Evolutionary conservation across 2,113 vertebrate genomes (phyloP).

Genomic region (Vireo altiloquus): DNA sequence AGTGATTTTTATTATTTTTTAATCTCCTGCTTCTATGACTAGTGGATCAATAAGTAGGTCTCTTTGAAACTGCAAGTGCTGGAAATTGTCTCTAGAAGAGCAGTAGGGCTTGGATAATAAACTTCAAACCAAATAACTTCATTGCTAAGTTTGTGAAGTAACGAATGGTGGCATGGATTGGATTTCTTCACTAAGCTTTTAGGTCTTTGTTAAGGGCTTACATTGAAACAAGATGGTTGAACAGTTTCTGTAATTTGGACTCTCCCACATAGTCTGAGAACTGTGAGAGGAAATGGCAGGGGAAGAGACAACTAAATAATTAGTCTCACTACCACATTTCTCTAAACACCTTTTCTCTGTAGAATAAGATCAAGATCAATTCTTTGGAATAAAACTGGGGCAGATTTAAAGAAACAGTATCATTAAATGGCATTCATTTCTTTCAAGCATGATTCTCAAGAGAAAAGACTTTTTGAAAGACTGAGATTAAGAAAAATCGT

Average conservation of each 20-base stretch:
- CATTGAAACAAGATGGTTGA: not conserved
- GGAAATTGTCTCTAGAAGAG: not conserved
- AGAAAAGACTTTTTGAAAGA: not conserved
- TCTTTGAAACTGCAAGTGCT: not conserved
- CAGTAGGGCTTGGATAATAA: not conserved
- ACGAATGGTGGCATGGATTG: not conserved
- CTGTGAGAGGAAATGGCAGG: accelerated
- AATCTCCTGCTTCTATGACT: not conserved
- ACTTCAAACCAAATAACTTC: not conserved
- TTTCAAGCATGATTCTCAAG: not conserved
- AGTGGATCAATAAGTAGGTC: not conserved
- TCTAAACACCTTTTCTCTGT: not conserved
- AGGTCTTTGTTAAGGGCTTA: not conserved
- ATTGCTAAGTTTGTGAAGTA: not conserved
- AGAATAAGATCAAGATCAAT: not conserved
- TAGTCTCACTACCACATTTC: not conserved
- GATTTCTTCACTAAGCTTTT: not conserved
- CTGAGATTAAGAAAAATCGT: not conserved
- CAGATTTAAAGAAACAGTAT: accelerated
- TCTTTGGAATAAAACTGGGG: not conserved
- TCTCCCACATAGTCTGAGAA: not conserved
- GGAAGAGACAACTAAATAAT: not conserved
- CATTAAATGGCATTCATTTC: not conserved
- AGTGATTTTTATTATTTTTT: not conserved
- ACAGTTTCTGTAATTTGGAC: not conserved